Conservation (phyloP, 1,140 invertebrate species). For the Trichogramma pretiosum region DNA sequence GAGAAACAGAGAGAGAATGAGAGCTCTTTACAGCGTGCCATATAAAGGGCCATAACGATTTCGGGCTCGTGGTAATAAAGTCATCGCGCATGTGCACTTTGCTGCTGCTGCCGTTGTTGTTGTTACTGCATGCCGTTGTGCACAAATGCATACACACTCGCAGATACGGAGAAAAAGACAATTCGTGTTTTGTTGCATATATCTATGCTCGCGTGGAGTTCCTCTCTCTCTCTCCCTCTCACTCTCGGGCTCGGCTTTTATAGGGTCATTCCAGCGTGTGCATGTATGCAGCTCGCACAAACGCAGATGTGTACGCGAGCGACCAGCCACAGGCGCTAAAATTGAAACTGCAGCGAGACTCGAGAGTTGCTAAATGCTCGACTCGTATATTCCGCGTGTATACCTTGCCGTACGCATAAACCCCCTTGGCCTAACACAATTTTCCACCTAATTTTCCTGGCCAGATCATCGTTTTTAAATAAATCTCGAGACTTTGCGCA, state of each 20-base stretch:
- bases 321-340: constrained; percentile 16
- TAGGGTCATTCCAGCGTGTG: background rate
- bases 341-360: constrained; percentile 25
- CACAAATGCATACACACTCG: too few species aligned
- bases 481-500: background rate
- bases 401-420: too few species aligned
- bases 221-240: too few species aligned
- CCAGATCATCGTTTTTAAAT: too few species aligned
- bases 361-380: constrained; percentile 22
- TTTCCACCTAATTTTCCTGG: too few species aligned
- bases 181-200: too few species aligned
- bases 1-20: background rate
- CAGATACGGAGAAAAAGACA: constrained; percentile 1
- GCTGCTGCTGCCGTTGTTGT: too few species aligned
- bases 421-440: too few species aligned
- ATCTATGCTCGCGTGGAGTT: too few species aligned
- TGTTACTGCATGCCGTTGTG: too few species aligned
- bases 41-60: constrained; percentile 15
- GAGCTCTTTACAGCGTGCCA: constrained; percentile 6
- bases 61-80: constrained; percentile 10
- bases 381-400: constrained; percentile 19
- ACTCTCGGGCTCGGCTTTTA: constrained; percentile 3
- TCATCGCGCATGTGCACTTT: constrained; percentile 5
- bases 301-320: too few species aligned
- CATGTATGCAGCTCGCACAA: constrained; percentile 11